Evolutionary conservation across 1,140 invertebrate species (phyloP), one percentile per base, ranked within the genome.

Genomic region (Vanessa tameamea): DNA sequence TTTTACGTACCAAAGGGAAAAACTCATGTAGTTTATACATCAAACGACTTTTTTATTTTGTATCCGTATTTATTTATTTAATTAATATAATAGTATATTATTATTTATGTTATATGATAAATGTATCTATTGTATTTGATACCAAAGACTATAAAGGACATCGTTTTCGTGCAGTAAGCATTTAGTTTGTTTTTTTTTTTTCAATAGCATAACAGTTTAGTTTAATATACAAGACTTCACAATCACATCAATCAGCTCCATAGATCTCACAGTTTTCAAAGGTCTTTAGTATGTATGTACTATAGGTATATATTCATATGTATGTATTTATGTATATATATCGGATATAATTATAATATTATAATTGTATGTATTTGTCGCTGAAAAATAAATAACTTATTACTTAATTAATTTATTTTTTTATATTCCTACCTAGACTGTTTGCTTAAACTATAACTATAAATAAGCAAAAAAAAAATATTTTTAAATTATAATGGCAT

Each of bases 261-360:
- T 61, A 61, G 57, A 61, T 61, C 57, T 61, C 57, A 61, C 57
- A 61, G 26, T 5, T 37, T 59, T 37, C 20, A n/a, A 61, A 61
- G 15, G 57, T 61, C 57, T 61, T 61, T 37, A 26, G 47, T 64
- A 48, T 47, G 31, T 48, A 64, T 23, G 47, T 64, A 64, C 43
- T 47, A 64, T 47, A 47, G 16, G n/a, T 47, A 64, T 64, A 47
- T 64, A 64, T 47, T 64, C 16, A 64, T 64, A 48, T 48, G 43
- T 64, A 64, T 64, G 47, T 47, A 64, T 20, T 11, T 64, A 47
- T 64, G 63, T 64, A 47, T 63, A 63, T 31, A 63, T 63, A 20
- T 2, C 5, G n/a, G 26, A 37, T 61, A 61, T 43, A 37, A 23
- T 43, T 43, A 5, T 31, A 15, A 61, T 23, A 8, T 61, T 14